These are phyloP conservation scores for Aurelia sp. DNA, from an alignment of 30 jellyfish, hydroid and myxozoan genomes.

Conservation along the genomic window DNA sequence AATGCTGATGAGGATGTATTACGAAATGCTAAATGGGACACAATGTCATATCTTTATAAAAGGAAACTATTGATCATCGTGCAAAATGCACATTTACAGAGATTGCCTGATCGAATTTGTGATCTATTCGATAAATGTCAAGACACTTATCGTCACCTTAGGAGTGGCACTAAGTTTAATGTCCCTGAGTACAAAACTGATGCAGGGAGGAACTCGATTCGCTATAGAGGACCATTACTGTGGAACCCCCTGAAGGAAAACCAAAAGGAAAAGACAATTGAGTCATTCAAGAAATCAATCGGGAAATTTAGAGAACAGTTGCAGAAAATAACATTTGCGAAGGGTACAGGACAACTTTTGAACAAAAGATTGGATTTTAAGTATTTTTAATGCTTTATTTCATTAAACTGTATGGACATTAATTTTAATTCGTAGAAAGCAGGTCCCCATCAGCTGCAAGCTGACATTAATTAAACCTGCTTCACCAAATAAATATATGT, in stretches of 20 bases:
- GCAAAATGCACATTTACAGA: constrained; percentile 19
- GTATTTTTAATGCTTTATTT: neutral
- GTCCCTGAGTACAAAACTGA: constrained; percentile 36
- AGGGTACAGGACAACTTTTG: too few species aligned
- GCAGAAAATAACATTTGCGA: too few species aligned
- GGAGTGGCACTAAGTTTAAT: constrained; percentile 41
- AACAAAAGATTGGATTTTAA: neutral
- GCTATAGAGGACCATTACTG: too few species aligned
- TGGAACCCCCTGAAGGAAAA: too few species aligned
- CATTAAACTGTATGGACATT: neutral
- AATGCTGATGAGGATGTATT: too few species aligned
- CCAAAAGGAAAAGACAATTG: too few species aligned
- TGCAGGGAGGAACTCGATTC: neutral
- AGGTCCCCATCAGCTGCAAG: constrained; percentile 8
- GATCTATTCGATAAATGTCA: neutral
- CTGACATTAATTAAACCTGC: neutral
- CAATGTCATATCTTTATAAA: neutral
- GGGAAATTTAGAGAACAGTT: too few species aligned
- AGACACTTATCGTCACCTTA: constrained; percentile 27
- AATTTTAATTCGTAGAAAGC: neutral
- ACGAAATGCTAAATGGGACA: neutral
- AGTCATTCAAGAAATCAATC: too few species aligned
- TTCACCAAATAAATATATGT: neutral
- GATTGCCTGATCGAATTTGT: constrained; percentile 31
- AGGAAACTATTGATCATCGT: constrained; percentile 12